Evolutionary conservation across 2,797 vertebrate genomes (phyloP), one percentile per base, ranked within the genome.

Genomic region (Limosa lapponica): DNA sequence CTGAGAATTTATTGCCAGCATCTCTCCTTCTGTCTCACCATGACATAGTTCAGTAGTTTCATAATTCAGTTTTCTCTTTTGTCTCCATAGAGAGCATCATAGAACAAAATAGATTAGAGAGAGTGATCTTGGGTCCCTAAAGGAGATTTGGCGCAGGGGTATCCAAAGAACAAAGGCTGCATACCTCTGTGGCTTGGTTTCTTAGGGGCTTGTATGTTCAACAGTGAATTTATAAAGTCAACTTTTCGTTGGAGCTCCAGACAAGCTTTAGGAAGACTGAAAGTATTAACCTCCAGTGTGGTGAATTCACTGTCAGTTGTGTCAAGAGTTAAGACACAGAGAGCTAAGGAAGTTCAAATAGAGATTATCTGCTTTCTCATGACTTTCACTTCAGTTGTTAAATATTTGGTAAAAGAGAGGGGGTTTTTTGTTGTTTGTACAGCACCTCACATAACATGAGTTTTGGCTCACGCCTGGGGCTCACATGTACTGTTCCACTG

Each of bases 381-480:
- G 61, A 58, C 28, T 82, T 44, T 37, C 20, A 22, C 41, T 84
- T 86, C 39, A 74, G 32, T 46, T 69, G 48, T 34, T 22, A 32
- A 72, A 46, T 64, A 34, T 72, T 46, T 82, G 44, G 51, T 41
- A 34, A 36, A 58, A 41, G n/a, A 51, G 15, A 1, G 13, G 16
- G 12, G 0, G 0, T 0, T 3, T 20, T 41, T 48, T 41, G 11
- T 64, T 89, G 30, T 82, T 58, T 78, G 25, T 83, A 10, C 66
- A 52, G 0, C 37, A 57, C 11, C 41, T 87, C 69, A 22, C 2
- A 1, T 72, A 57, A 32, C 8, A 0, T 5, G 34, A 61, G 49
- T 54, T 85, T 30, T 82, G 73, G 25, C 57, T 78, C 30, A 20
- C 2, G 3, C 25, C 30, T 14, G 34, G 18, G 41, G 10, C 34